These are phyloP conservation scores for Calosoma granatense DNA, from an alignment of 1,140 invertebrate species.

Conservation along the genomic window DNA sequence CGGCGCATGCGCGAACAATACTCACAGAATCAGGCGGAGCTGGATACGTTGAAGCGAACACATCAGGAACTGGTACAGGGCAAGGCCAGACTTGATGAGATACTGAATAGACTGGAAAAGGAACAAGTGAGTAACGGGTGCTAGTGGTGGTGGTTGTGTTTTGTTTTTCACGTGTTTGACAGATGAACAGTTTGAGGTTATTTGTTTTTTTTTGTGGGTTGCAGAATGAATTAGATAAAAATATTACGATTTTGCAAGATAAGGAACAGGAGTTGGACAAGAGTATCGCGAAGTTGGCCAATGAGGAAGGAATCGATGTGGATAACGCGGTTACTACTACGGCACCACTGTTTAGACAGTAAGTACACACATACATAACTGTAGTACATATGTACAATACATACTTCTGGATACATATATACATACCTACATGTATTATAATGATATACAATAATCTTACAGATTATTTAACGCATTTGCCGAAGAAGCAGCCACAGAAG, in stretches of 20 bases:
- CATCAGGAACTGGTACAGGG: conserved; percentile 82
- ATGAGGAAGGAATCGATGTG: conserved; percentile 75
- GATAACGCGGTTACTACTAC: conserved; percentile 96
- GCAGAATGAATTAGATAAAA: conserved; percentile 69
- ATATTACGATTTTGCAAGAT: conserved; percentile 70
- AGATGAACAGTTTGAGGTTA: too few species aligned
- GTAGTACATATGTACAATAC: not conserved
- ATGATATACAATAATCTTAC: conserved; percentile 20
- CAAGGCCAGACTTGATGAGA: conserved; percentile 70
- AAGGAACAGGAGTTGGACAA: conserved; percentile 81
- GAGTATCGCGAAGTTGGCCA: conserved; percentile 64
- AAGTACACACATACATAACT: conserved; percentile 27
- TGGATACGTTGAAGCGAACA: conserved; percentile 81
- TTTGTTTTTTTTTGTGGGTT: too few species aligned
- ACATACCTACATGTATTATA: conserved; percentile 8
- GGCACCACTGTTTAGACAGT: conserved; percentile 93
- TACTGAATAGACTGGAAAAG: conserved; percentile 69
- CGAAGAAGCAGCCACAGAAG: conserved; percentile 95
- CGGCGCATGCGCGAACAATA: conserved; percentile 79
- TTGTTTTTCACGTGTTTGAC: conserved; percentile 1
- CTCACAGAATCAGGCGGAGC: conserved; percentile 81
- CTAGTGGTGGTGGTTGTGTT: not conserved
- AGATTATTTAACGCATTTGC: conserved; percentile 91
- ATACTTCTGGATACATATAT: conserved; percentile 11
- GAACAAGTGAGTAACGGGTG: conserved; percentile 53